Evolutionary conservation across 2,888 invertebrate genomes (phyloP).

Genomic region (Noctua comes): DNA sequence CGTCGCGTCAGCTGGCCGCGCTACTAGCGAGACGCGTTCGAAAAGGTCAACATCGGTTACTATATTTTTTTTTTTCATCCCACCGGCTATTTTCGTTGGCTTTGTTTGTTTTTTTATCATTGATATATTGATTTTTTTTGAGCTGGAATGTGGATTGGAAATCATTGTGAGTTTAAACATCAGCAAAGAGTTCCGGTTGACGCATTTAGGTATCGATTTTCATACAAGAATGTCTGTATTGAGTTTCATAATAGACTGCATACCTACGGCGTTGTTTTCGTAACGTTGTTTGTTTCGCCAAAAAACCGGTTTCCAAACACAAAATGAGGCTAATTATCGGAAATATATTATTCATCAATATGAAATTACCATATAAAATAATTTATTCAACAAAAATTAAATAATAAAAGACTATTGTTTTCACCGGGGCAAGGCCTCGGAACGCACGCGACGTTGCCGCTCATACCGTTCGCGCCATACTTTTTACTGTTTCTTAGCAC

Average conservation of each 20-base stretch:
- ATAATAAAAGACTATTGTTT: slow-evolving; percentile 85
- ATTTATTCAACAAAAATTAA: slow-evolving; percentile 78
- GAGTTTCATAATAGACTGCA: slow-evolving; percentile 57
- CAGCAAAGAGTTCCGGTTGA: slow-evolving; percentile 42
- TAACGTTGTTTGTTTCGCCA: slow-evolving; percentile 39
- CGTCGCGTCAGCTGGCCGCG: slow-evolving; percentile 89
- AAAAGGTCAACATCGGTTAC: slow-evolving; percentile 90
- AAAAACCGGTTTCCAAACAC: slow-evolving; percentile 33
- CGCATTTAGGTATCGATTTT: slow-evolving; percentile 59
- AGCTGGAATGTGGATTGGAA: slow-evolving; percentile 61
- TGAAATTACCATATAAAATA: slow-evolving; percentile 65
- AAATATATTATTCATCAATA: slow-evolving; percentile 53
- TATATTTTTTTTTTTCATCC: slow-evolving; percentile 84
- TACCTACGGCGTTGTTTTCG: slow-evolving; percentile 31
- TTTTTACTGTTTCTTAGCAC: slow-evolving; percentile 91
- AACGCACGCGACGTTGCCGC: slow-evolving; percentile 88
- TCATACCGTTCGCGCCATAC: slow-evolving; percentile 89
- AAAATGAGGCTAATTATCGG: slow-evolving; percentile 48
- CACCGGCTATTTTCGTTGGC: slow-evolving; percentile 83
- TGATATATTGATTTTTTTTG: slow-evolving; percentile 75
- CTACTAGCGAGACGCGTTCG: slow-evolving; percentile 87
- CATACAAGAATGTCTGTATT: slow-evolving; percentile 52
- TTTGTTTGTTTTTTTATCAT: slow-evolving; percentile 80
- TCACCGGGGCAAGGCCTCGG: slow-evolving; percentile 85
- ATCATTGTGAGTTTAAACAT: slow-evolving; percentile 51